Percentiles rank a stretch among this genome's conserved stretches.
These are phyloP conservation scores for Armadillidium nasatum DNA, from an alignment of 1,140 invertebrate species.

Conservation along the genomic window DNA sequence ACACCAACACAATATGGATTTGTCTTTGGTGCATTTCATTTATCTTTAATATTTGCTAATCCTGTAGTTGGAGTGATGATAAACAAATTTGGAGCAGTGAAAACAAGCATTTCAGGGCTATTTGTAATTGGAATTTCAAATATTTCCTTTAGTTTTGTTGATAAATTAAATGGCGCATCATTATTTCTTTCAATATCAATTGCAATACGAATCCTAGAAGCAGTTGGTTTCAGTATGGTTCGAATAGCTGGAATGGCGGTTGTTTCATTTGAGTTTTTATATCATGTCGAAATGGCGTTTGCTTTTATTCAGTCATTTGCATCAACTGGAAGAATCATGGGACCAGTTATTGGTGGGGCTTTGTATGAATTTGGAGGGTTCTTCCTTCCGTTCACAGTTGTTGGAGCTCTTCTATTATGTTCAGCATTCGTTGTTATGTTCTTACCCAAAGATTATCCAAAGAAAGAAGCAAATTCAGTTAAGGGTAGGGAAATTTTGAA, in stretches of 20 bases:
- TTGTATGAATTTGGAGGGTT: conserved; percentile 47
- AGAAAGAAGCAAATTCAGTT: conserved; percentile 39
- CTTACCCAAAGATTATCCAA: conserved; percentile 45
- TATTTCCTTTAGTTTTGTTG: conserved; percentile 17
- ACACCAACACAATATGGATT: conserved; percentile 20
- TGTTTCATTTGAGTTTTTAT: conserved; percentile 18
- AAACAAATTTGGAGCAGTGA: conserved; percentile 9
- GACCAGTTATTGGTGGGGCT: conserved; percentile 47
- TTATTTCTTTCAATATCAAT: conserved; percentile 7
- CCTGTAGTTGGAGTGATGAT: conserved; percentile 16
- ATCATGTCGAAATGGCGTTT: conserved; percentile 12
- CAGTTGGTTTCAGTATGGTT: conserved; percentile 16
- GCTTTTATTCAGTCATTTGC: conserved; percentile 10
- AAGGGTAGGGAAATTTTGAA: conserved; percentile 59
- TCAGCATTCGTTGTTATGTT: conserved; percentile 39
- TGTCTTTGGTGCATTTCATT: conserved; percentile 13
- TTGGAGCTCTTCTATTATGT: conserved; percentile 45
- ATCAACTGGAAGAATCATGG: conserved; percentile 29
- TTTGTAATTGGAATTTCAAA: conserved; percentile 12
- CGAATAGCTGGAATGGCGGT: conserved; percentile 10
- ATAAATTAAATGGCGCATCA: neutral
- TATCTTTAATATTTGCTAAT: conserved; percentile 13
- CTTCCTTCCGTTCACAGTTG: conserved; percentile 47
- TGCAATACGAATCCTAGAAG: conserved; percentile 19
- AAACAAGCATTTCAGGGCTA: conserved; percentile 14